Evolutionary conservation across 2,888 invertebrate genomes (phyloP).

Genomic region (Lithophane leautieri): DNA sequence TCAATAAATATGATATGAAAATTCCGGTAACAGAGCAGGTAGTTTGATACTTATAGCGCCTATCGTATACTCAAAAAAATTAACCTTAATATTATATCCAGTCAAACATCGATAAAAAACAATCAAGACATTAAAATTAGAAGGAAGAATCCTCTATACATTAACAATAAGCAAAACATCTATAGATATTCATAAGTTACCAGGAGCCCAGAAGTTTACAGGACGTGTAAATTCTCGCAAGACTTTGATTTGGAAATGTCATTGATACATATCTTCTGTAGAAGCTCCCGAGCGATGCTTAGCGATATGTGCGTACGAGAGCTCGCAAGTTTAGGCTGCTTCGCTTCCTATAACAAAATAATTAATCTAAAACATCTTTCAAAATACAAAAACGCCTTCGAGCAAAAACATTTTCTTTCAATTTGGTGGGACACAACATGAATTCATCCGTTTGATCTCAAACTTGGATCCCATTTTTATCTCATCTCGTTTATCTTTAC

Average conservation of each 20-base stretch:
- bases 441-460: conserved; percentile 37
- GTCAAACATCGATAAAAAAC: conserved; percentile 46
- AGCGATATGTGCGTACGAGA: conserved; percentile 95
- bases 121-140: conserved; percentile 28
- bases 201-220: conserved; percentile 85
- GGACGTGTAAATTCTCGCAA: conserved; percentile 96
- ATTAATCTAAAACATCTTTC: conserved; percentile 52
- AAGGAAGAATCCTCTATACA: conserved; percentile 50
- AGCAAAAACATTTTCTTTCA: conserved; percentile 8
- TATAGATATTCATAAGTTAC: conserved; percentile 58
- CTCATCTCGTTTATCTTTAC: conserved; percentile 39
- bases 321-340: conserved; percentile 92
- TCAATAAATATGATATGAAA: conserved; percentile 1
- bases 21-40: conserved; percentile 6
- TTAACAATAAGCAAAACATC: conserved; percentile 46
- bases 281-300: conserved; percentile 94
- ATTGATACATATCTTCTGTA: conserved; percentile 96
- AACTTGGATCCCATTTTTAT: conserved; percentile 37
- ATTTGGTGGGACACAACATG: conserved; percentile 19
- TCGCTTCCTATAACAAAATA: conserved; percentile 84
- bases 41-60: conserved; percentile 8
- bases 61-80: conserved; percentile 45
- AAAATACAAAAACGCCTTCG: conserved; percentile 21
- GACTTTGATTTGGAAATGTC: conserved; percentile 96
- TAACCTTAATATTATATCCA: conserved; percentile 39